Evolutionary conservation across 2,888 invertebrate genomes (phyloP), one percentile per base, ranked within the genome.

Genomic region (Coecobrya sp.): DNA sequence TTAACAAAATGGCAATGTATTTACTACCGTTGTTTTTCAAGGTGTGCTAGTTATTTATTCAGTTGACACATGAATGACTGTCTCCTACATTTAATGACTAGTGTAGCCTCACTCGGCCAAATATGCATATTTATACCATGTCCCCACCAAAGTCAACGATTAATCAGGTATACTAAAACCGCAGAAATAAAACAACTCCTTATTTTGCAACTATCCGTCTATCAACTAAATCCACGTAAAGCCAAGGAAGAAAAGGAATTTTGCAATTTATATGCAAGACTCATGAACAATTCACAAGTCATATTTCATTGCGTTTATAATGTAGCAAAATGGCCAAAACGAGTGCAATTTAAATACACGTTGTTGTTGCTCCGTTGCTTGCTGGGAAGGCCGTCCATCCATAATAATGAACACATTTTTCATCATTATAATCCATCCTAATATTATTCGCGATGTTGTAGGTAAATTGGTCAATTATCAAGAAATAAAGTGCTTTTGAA

Each of bases 391-490:
- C 36, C 62, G 19, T 65, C 5, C 19, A 52, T 55, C 22, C 19
- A 86, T 76, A 59, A 87, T 79, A 76, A 73, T 7, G 7, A 36
- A 19, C 55, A 68, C 55, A 68, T 86, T 85, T 68, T 65, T 27
- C 52, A 49, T 55, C 25, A n/a, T 30, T 8, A 25, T 45, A 85
- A 45, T 85, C 45, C 65, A 0, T 82, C 16, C 68, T 70, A 68
- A 52, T 59, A 30, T 30, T 65, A 88, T 68, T 45, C 84, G 13
- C 89, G 30, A 84, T 59, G 89, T 22, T 89, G 89, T 89, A 89
- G 89, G 89, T 89, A 89, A 82, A 89, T 89, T 68, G 82, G 55
- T 82, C 27, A 89, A 89, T 89, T 89, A 70, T 27, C 49, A 89
- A 68, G 68, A 68, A 68, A 68, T 68, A 36, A 36, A 30, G 68